Evolutionary conservation across 2,888 invertebrate species (phyloP).

Genomic region (Synergus japonicus): DNA sequence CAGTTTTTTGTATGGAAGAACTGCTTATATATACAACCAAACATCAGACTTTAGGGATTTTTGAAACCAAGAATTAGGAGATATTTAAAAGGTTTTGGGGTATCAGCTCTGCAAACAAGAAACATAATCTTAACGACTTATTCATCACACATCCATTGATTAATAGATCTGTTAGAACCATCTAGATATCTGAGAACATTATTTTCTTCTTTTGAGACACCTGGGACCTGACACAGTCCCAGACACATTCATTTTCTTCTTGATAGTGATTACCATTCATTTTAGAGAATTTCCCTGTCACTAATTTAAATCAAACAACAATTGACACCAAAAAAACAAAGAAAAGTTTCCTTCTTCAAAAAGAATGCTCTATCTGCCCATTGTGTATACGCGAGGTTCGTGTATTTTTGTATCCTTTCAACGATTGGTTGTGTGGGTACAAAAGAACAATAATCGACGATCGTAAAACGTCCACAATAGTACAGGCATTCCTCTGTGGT

Average conservation of each 20-base stretch:
- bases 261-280: too few relatives aligned
- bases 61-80: not conserved
- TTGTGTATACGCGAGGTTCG: not conserved
- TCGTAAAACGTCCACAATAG: constrained; percentile 32
- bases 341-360: not conserved
- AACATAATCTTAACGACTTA: not conserved
- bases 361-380: constrained; percentile 10
- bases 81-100: not conserved
- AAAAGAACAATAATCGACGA: constrained; percentile 35
- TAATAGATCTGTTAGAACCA: not conserved
- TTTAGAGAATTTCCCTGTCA: not conserved
- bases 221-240: too few relatives aligned
- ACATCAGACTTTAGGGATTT: not conserved
- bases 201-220: too few relatives aligned
- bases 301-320: constrained; percentile 7
- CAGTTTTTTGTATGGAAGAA: not conserved
- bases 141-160: not conserved
- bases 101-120: not conserved
- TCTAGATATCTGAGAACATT: too few relatives aligned
- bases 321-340: not conserved
- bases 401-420: constrained; percentile 16
- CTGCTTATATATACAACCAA: not conserved
- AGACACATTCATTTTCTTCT: too few relatives aligned
- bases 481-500: not conserved
- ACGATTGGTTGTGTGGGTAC: constrained; percentile 20